phyloP scores from a whole-genome alignment of 2,797 vertebrate species.

The Schizothorax lantsangensis region DNA sequence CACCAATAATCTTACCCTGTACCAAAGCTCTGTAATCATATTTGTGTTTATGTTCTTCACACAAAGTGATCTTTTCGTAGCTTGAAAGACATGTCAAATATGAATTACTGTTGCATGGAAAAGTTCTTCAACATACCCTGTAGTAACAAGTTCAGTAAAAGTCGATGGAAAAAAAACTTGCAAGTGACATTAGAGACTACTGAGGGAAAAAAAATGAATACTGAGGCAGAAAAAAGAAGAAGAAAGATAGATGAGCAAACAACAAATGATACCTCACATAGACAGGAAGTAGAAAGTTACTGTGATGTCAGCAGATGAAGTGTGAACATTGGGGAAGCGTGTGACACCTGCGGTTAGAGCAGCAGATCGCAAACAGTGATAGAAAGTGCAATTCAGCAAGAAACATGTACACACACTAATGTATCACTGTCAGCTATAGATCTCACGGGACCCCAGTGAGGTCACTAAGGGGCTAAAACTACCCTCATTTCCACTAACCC shows the following conservation, averaged over 20 bases:
- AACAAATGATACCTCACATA: not conserved
- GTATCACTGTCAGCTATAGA: conserved; percentile 33
- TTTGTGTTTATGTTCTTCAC: not conserved
- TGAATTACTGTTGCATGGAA: not conserved
- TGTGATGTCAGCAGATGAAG: conserved; percentile 24
- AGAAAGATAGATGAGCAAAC: conserved; percentile 1
- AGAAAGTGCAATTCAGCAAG: conserved; percentile 33
- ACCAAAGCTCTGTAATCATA: not conserved
- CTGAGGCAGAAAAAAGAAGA: not conserved
- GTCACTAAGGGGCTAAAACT: conserved; percentile 25
- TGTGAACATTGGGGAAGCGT: not conserved
- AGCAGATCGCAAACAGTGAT: conserved; percentile 18
- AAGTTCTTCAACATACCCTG: not conserved
- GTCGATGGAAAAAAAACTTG: not conserved
- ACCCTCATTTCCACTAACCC: conserved; percentile 4
- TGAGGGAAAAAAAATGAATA: not conserved
- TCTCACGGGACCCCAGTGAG: not conserved
- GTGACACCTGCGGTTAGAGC: conserved; percentile 4
- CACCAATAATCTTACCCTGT: not conserved
- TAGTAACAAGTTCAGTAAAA: not conserved
- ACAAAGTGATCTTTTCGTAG: not conserved
- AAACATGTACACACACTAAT: not conserved
- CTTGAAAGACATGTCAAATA: not conserved
- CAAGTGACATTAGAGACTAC: not conserved
- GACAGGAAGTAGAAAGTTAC: not conserved